phyloP scores from a whole-genome alignment of 2,797 vertebrate genomes.

The Argyrosomus regius region DNA sequence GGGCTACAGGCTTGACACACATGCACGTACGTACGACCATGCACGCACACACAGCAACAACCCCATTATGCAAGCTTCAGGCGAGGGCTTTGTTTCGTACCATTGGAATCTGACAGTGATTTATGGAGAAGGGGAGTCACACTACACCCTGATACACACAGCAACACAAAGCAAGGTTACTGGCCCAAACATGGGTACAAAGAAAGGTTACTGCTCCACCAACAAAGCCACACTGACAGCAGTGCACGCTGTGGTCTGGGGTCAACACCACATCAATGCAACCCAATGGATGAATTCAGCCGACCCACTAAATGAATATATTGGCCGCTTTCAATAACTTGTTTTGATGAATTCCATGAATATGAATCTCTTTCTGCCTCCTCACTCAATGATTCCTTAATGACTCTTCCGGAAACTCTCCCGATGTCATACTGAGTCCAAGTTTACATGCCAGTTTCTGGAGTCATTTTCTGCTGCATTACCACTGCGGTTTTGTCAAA shows the following conservation, averaged over 20 bases:
- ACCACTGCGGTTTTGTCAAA: conserved; percentile 56
- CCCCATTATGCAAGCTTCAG: conserved; percentile 74
- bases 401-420: conserved; percentile 59
- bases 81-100: conserved; percentile 77
- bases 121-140: conserved; percentile 83
- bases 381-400: conserved; percentile 62
- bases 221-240: conserved; percentile 76
- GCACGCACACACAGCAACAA: conserved; percentile 44
- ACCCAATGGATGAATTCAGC: conserved; percentile 57
- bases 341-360: conserved; percentile 72
- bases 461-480: conserved; percentile 65
- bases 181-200: conserved; percentile 76
- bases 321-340: conserved; percentile 64
- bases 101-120: conserved; percentile 84
- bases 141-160: conserved; percentile 81
- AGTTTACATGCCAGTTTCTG: conserved; percentile 42
- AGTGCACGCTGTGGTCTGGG: conserved; percentile 54
- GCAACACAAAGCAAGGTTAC: conserved; percentile 81
- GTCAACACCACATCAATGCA: conserved; percentile 73
- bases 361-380: conserved; percentile 56
- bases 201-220: conserved; percentile 76
- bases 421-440: conserved; percentile 33
- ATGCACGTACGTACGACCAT: conserved; percentile 19
- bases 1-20: conserved; percentile 63
- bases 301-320: conserved; percentile 57